Evolutionary conservation across 2,113 vertebrate species (phyloP), one percentile per base, ranked within the genome.

Genomic region (Periophthalmus modestus): DNA sequence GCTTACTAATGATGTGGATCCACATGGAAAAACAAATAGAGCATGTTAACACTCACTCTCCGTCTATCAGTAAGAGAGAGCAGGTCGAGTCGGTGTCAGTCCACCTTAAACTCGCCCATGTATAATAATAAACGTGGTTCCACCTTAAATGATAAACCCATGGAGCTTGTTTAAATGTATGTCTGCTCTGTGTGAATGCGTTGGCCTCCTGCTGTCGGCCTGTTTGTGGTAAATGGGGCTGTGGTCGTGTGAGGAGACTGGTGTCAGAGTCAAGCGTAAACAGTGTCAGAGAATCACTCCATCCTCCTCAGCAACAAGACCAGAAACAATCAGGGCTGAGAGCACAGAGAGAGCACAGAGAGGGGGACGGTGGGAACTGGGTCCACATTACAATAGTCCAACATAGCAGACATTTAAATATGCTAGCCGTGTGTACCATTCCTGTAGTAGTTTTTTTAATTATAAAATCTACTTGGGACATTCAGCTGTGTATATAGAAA

Each of bases 211-310:
- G 54, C 21, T 57, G 21, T 21, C 54, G 10, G 54, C 54, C 54
- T 57, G 54, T 23, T 5, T 90, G 90, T 92, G 89, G 91, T 92
- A 94, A 89, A n/a, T 85, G 90, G 83, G 82, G 79, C 81, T 88
- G 88, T 89, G 73, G 86, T 83, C 66, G 14, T 74, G 73, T 48
- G 71, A 85, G 69, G 79, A 79, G 73, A 78, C 75, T 47, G 73
- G 81, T 92, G 92, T 94, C 91, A 92, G 90, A 78, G 74, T 54
- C 71, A 72, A 61, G 57, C 79, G 79, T 94, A 94, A 93, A 94
- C 93, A 94, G 46, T 92, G 93, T 93, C 92, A 92, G 82, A 78
- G 77, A 87, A 87, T 78, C 80, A 83, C 95, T 96, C 97, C 96
- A 95, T 95, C 93, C 95, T 94, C 93, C 91, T 89, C 18, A 11